Evolutionary conservation across 2,888 invertebrate genomes (phyloP).

Genomic region (Candidula unifasciata): DNA sequence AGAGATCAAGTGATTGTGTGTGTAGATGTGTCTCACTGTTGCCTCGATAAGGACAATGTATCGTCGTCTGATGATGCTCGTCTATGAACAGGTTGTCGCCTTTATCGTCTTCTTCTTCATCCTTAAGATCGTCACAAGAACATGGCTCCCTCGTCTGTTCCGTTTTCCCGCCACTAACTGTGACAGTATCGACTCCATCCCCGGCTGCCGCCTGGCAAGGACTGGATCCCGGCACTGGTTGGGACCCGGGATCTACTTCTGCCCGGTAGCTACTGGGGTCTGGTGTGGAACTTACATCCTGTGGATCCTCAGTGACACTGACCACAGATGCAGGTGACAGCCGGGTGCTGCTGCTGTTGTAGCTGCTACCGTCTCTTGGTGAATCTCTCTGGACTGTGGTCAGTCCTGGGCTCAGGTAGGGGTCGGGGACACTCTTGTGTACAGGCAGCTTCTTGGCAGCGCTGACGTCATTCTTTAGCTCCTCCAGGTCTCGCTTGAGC

Average conservation of each 20-base stretch:
- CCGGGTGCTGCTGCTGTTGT: slow-evolving; percentile 44
- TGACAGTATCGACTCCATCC: neutral
- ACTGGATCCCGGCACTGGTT: slow-evolving; percentile 7
- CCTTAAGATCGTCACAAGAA: neutral
- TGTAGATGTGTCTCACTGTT: neutral
- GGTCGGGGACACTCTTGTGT: slow-evolving; percentile 47
- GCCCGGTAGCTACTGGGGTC: neutral
- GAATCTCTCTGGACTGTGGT: slow-evolving; percentile 48
- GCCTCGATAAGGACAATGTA: neutral
- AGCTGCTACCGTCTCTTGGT: slow-evolving; percentile 41
- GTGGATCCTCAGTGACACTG: slow-evolving; percentile 39
- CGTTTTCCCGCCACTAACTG: neutral
- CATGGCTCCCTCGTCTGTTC: slow-evolving; percentile 27
- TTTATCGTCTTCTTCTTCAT: neutral
- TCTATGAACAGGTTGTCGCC: neutral
- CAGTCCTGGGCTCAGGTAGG: slow-evolving; percentile 49
- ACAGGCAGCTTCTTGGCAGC: slow-evolving; percentile 62
- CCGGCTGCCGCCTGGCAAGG: neutral
- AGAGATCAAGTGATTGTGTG: neutral
- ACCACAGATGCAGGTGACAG: slow-evolving; percentile 44
- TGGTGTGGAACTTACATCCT: neutral
- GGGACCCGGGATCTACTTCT: too few relatives aligned
- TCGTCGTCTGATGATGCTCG: neutral
- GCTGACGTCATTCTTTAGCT: slow-evolving; percentile 95
- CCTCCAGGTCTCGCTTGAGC: slow-evolving; percentile 97